Evolutionary conservation across 2,888 invertebrate species (phyloP), one percentile per base, ranked within the genome.

Genomic region (Drosophila prolongata): DNA sequence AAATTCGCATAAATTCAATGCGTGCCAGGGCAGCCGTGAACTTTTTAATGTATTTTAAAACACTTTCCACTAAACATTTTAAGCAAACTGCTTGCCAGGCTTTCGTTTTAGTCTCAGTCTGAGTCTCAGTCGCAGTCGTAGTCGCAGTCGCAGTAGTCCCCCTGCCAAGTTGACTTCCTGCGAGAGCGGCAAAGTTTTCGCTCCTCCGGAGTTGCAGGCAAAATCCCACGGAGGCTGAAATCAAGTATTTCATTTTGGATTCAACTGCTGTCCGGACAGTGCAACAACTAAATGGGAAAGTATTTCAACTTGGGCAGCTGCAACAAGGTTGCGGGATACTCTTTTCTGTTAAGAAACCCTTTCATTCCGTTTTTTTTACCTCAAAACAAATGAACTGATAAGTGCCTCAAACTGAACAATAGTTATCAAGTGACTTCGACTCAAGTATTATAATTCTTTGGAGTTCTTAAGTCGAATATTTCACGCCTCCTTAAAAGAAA

Each of bases 61-160:
- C 89, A 87, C 86, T 87, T 87, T 87, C 89, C 89, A 88, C 89
- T 88, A 89, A 86, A 89, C 87, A 86, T 86, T 86, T 86, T 87
- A 89, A 81, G 88, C 89, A 81, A 85, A 85, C 83, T 76, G 83
- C 72, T 69, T 61, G 56, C 30, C 30, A 27, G 53, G 27, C 58
- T 43, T 53, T 61, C 44, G 54, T 55, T 44, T 43, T 34, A 58
- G 27, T 58, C 61, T 43, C 43, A 57, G 35, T 59, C 61, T 43
- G 40, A 57, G 35, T 59, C 40, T 37, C 13, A 34, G 24, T 35
- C 42, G 43, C 61, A 16, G 19, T 58, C 59, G 46, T 40, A 57
- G 35, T 59, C 40, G 40, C 9, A 34, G 24, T 35, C 42, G 43
- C 61, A 69, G 81, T 52, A 30, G 30, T 30, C 30, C 53, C 40